Evolutionary conservation across 2,888 invertebrate genomes (phyloP).

Genomic region (Meiosimyza platycephala): DNA sequence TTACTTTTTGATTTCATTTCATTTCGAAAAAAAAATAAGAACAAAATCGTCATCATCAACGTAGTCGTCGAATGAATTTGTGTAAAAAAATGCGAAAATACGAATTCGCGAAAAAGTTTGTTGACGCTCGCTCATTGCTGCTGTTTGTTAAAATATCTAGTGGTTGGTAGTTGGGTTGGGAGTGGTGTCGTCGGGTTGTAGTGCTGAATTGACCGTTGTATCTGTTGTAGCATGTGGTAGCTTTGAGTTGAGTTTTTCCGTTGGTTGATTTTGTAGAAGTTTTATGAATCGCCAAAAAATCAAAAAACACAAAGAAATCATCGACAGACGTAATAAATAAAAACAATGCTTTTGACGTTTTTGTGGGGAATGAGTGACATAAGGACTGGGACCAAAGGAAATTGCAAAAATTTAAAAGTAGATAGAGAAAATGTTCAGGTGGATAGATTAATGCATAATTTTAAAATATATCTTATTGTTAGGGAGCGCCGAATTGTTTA

Average conservation of each 20-base stretch:
- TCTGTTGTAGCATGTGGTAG: constrained; percentile 21
- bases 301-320: constrained; percentile 55
- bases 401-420: too few relatives aligned
- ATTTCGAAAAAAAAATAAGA: constrained; percentile 49
- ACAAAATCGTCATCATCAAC: constrained; percentile 51
- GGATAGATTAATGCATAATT: too few relatives aligned
- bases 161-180: constrained; percentile 7
- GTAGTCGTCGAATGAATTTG: constrained; percentile 51
- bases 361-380: too few relatives aligned
- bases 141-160: constrained; percentile 22
- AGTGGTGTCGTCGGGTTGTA: background rate
- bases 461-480: too few relatives aligned
- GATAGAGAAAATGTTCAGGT: too few relatives aligned
- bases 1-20: constrained; percentile 49
- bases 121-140: constrained; percentile 32
- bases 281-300: constrained; percentile 59
- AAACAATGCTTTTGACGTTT: constrained; percentile 42
- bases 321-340: constrained; percentile 66
- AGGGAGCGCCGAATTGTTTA: too few relatives aligned
- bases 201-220: constrained; percentile 30
- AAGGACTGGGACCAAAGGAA: too few relatives aligned
- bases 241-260: constrained; percentile 16
- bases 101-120: constrained; percentile 56
- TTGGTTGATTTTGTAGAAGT: constrained; percentile 36
- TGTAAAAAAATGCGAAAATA: constrained; percentile 61